Percentiles rank a stretch among this genome's conserved stretches.
phyloP scores from a whole-genome alignment of 2,113 vertebrate species.

The Rhadina sibilatrix region DNA sequence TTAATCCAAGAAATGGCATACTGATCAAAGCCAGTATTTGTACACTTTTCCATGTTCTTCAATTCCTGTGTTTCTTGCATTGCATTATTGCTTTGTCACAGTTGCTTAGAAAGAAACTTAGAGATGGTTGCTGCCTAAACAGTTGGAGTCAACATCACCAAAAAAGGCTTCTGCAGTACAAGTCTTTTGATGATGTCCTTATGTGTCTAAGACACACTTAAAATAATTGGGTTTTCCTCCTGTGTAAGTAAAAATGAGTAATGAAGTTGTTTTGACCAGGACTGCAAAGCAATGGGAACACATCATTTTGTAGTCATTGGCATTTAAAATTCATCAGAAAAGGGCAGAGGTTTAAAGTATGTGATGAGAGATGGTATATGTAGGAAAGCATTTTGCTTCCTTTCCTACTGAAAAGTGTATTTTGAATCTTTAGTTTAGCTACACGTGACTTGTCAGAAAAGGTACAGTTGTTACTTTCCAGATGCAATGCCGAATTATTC shows the following conservation, averaged over 20 bases:
- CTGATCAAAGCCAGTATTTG: not conserved
- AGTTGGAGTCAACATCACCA: constrained; percentile 39
- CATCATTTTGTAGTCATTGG: not conserved
- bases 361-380: not conserved
- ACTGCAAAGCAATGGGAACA: not conserved
- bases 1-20: not conserved
- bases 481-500: not conserved
- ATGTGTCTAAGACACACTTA: not conserved
- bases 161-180: constrained; percentile 23
- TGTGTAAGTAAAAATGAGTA: not conserved
- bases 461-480: not conserved
- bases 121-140: constrained; percentile 19
- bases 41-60: not conserved
- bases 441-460: not conserved
- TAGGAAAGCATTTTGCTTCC: not conserved
- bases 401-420: not conserved
- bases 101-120: not conserved
- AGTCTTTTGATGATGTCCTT: not conserved
- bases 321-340: not conserved
- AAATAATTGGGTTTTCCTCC: not conserved
- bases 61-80: not conserved
- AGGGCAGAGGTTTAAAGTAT: not conserved
- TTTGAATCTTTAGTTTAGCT: not conserved
- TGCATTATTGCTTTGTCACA: not conserved
- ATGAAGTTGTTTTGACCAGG: not conserved